phyloP scores from a whole-genome alignment of 2,797 vertebrate species.

The Avahi laniger region DNA sequence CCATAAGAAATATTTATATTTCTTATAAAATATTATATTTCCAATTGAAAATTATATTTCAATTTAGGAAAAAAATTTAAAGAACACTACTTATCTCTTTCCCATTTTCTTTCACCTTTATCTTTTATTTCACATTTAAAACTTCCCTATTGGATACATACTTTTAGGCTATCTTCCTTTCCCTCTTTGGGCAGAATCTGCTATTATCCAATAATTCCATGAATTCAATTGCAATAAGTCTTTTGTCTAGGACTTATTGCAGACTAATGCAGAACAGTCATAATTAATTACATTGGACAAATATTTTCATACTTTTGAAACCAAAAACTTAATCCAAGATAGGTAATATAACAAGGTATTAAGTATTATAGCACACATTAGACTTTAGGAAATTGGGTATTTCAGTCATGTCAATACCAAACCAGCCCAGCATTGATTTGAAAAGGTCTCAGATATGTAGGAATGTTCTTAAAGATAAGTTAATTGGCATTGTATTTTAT shows the following conservation, averaged over 20 bases:
- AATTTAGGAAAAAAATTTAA: slow-evolving; percentile 13
- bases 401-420: not conserved
- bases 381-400: not conserved
- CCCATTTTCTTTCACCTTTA: not conserved
- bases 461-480: not conserved
- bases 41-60: not conserved
- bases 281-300: not conserved
- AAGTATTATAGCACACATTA: not conserved
- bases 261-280: not conserved
- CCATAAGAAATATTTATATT: not conserved
- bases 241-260: not conserved
- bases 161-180: not conserved
- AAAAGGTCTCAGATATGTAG: not conserved
- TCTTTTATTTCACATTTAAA: slow-evolving; percentile 16
- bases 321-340: not conserved
- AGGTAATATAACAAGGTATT: not conserved
- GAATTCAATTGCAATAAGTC: not conserved
- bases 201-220: not conserved
- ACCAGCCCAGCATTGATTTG: not conserved
- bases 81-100: not conserved
- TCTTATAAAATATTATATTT: not conserved
- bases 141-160: not conserved
- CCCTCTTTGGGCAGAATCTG: not conserved
- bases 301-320: slow-evolving; percentile 48
- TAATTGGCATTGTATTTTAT: slow-evolving; percentile 27